Evolutionary conservation across 2,888 invertebrate species (phyloP).

Genomic region (Drosophila pegasa): DNA sequence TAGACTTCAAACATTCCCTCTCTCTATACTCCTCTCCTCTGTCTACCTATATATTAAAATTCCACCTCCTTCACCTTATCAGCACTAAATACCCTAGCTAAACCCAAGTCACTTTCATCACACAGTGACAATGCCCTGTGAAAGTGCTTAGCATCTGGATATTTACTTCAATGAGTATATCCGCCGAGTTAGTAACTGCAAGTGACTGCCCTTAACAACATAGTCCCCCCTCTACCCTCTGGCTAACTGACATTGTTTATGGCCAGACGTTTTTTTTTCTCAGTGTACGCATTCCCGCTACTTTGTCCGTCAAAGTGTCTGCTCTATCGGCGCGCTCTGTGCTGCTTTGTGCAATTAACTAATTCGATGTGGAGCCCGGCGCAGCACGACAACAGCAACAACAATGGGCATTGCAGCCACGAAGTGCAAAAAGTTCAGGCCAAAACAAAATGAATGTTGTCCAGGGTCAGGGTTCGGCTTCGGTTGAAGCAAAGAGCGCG

Average conservation of each 20-base stretch:
- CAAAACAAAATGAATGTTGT: slow-evolving; percentile 71
- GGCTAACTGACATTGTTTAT: slow-evolving; percentile 54
- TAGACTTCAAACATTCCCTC: no score
- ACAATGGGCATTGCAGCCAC: slow-evolving; percentile 1
- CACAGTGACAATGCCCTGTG: slow-evolving; percentile 9
- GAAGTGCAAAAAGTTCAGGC: slow-evolving; percentile 29
- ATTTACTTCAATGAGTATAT: slow-evolving; percentile 50
- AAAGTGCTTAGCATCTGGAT: slow-evolving; percentile 34
- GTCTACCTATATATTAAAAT: not conserved
- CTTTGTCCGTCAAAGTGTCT: slow-evolving; percentile 60
- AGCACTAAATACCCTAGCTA: not conserved
- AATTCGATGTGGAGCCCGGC: slow-evolving; percentile 66
- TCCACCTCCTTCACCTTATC: not conserved
- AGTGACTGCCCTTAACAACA: slow-evolving; percentile 4
- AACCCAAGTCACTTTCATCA: not conserved
- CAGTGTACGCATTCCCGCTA: slow-evolving; percentile 35
- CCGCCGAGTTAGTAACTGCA: slow-evolving; percentile 41
- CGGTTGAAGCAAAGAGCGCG: no score
- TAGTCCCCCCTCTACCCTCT: not conserved
- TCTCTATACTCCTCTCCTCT: no score
- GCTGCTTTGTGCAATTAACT: slow-evolving; percentile 76
- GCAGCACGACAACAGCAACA: not conserved
- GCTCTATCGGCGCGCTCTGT: slow-evolving; percentile 51
- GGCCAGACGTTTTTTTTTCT: slow-evolving; percentile 33
- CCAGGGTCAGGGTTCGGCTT: slow-evolving; percentile 68